Conservation (phyloP, 1,140 invertebrate species). For the Steinernema khuongi region DNA sequence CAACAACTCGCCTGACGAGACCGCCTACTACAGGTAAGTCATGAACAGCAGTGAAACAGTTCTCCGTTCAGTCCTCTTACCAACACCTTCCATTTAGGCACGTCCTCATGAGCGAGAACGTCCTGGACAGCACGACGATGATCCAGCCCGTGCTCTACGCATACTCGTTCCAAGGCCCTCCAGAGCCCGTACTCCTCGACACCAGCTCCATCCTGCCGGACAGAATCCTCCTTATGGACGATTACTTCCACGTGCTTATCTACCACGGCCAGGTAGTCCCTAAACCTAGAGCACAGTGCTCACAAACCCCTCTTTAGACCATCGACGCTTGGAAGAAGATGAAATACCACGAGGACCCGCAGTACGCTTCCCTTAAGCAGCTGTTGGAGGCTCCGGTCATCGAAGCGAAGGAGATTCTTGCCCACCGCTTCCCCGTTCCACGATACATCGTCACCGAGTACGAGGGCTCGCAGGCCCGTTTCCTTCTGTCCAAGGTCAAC, state of each 20-base stretch:
- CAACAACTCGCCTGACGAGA: conserved; percentile 99
- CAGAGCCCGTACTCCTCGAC: conserved; percentile 91
- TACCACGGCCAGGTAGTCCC: conserved; percentile 90
- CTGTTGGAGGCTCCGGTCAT: conserved; percentile 88
- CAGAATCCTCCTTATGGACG: conserved; percentile 96
- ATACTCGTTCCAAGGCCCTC: conserved; percentile 93
- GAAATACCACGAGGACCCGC: conserved; percentile 88
- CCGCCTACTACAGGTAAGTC: conserved; percentile 87
- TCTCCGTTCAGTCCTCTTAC: conserved; percentile 4
- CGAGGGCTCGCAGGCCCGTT: conserved; percentile 93
- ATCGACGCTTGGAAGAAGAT: conserved; percentile 91
- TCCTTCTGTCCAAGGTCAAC: conserved; percentile 97
- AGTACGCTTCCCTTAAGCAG: conserved; percentile 95
- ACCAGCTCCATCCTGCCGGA: conserved; percentile 95
- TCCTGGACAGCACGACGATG: conserved; percentile 96
- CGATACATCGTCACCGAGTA: conserved; percentile 98
- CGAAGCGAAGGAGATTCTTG: conserved; percentile 92
- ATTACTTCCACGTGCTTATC: conserved; percentile 99
- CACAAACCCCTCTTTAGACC: conserved; percentile 66
- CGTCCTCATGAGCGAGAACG: conserved; percentile 91
- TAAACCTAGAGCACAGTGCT: neutral
- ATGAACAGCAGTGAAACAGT: too few relatives aligned
- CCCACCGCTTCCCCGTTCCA: conserved; percentile 91
- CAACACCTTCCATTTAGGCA: conserved; percentile 68
- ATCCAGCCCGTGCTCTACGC: conserved; percentile 97